phyloP scores from a whole-genome alignment of 2,888 invertebrate species.

The Oscheius myriophilus region DNA sequence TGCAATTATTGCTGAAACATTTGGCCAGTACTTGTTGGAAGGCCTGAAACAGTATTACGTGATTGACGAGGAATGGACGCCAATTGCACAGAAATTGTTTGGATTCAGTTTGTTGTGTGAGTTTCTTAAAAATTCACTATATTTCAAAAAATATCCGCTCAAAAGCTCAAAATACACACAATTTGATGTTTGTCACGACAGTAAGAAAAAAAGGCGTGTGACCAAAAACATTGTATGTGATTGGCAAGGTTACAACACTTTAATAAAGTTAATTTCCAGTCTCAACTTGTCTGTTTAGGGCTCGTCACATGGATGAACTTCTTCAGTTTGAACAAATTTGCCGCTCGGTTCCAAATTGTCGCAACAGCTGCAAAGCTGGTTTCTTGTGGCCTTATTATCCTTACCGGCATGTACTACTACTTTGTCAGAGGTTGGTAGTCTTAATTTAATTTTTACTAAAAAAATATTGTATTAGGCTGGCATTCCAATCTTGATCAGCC shows the following conservation, averaged over 20 bases:
- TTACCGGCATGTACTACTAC: slow-evolving; percentile 67
- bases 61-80: slow-evolving; percentile 51
- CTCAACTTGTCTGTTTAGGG: slow-evolving; percentile 49
- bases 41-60: slow-evolving; percentile 54
- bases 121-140: slow-evolving; percentile 28
- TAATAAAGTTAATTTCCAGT: too few species aligned
- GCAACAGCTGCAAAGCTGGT: slow-evolving; percentile 67
- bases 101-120: slow-evolving; percentile 66
- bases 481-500: slow-evolving; percentile 55
- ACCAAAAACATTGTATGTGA: too few species aligned
- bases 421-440: slow-evolving; percentile 62
- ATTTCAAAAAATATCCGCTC: too few species aligned
- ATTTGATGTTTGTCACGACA: too few species aligned
- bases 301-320: slow-evolving; percentile 70
- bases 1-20: slow-evolving; percentile 68
- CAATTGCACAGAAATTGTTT: slow-evolving; percentile 65
- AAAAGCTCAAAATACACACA: too few species aligned
- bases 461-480: slow-evolving; percentile 45
- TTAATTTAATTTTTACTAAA: neutral
- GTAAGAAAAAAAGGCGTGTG: too few species aligned
- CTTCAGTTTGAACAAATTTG: slow-evolving; percentile 67
- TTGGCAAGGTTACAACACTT: too few species aligned
- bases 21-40: slow-evolving; percentile 65
- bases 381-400: slow-evolving; percentile 65
- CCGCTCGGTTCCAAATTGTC: slow-evolving; percentile 67